Evolutionary conservation across 2,797 vertebrate genomes (phyloP).

Genomic region (Pseudomugil tenellus): DNA sequence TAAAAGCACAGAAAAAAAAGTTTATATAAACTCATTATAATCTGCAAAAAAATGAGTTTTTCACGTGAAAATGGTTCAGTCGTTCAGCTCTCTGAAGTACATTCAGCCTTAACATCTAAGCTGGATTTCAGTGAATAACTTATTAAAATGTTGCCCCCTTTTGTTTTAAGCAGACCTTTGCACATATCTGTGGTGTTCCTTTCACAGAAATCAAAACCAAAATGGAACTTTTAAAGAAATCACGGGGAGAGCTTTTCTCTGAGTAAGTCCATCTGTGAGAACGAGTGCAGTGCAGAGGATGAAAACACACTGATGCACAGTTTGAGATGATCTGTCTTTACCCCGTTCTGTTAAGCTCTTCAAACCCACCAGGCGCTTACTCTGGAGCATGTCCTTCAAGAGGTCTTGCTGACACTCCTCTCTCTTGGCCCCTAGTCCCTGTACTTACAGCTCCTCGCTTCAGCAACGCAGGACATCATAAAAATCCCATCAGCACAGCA

Average conservation of each 20-base stretch:
- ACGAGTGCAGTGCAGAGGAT: neutral
- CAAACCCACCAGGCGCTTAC: slow-evolving; percentile 45
- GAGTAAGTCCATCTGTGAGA: neutral
- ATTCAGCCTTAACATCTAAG: slow-evolving; percentile 10
- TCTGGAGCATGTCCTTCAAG: slow-evolving; percentile 40
- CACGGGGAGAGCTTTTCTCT: neutral
- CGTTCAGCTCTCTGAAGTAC: too few relatives aligned
- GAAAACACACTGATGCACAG: slow-evolving; percentile 14
- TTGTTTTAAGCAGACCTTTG: slow-evolving; percentile 10
- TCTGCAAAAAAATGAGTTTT: slow-evolving; percentile 9
- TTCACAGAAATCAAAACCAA: slow-evolving; percentile 13
- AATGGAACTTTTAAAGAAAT: slow-evolving; percentile 13
- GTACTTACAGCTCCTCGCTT: slow-evolving; percentile 42
- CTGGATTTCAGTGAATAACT: slow-evolving; percentile 12
- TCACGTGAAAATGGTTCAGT: slow-evolving; percentile 2
- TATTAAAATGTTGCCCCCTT: neutral
- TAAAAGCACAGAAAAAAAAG: neutral
- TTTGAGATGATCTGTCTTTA: slow-evolving; percentile 30
- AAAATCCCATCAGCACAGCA: slow-evolving; percentile 63
- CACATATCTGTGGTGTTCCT: neutral
- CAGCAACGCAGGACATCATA: slow-evolving; percentile 54
- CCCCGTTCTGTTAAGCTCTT: slow-evolving; percentile 32
- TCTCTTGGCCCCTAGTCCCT: slow-evolving; percentile 41
- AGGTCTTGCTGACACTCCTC: slow-evolving; percentile 45
- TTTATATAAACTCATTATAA: slow-evolving; percentile 10